Evolutionary conservation across 2,797 vertebrate genomes (phyloP).

Genomic region (Poecilia velifera): DNA sequence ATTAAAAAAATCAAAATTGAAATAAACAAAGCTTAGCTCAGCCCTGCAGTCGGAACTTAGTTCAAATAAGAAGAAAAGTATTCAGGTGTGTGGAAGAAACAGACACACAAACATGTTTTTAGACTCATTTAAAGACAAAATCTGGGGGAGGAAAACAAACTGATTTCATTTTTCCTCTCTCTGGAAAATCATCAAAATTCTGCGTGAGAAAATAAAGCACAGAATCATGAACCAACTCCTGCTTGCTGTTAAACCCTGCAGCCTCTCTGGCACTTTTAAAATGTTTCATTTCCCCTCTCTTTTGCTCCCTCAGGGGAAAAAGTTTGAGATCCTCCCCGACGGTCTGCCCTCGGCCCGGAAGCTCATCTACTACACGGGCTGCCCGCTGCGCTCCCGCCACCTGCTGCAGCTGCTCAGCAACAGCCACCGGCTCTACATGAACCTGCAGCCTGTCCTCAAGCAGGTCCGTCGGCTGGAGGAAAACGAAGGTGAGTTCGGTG

Average conservation of each 20-base stretch:
- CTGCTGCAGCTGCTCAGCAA: constrained; percentile 96
- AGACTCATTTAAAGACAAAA: constrained; percentile 43
- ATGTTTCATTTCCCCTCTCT: too few relatives aligned
- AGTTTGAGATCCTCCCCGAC: constrained; percentile 97
- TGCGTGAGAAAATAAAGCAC: constrained; percentile 41
- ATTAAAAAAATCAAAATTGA: too few relatives aligned
- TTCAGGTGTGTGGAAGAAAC: constrained; percentile 51
- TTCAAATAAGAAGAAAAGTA: constrained; percentile 49
- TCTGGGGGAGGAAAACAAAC: constrained; percentile 36
- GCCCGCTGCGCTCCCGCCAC: constrained; percentile 91
- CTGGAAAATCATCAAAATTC: constrained; percentile 48
- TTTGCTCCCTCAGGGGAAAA: constrained; percentile 87
- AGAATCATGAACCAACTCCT: constrained; percentile 15
- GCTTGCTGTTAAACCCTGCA: constrained; percentile 20
- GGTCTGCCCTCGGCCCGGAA: constrained; percentile 95
- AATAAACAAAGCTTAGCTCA: neutral
- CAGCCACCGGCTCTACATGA: constrained; percentile 98
- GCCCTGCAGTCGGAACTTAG: neutral
- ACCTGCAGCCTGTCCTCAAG: constrained; percentile 94
- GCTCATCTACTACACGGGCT: constrained; percentile 97
- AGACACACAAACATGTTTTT: constrained; percentile 60
- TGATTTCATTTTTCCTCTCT: constrained; percentile 65
- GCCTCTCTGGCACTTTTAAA: constrained; percentile 11
- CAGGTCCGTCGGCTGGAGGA: constrained; percentile 95
- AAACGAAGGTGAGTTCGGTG: constrained; percentile 87